Base-by-base conservation (phyloP, 37 sponge, comb jelly and placozoan species). In the Crambe crambe region DNA sequence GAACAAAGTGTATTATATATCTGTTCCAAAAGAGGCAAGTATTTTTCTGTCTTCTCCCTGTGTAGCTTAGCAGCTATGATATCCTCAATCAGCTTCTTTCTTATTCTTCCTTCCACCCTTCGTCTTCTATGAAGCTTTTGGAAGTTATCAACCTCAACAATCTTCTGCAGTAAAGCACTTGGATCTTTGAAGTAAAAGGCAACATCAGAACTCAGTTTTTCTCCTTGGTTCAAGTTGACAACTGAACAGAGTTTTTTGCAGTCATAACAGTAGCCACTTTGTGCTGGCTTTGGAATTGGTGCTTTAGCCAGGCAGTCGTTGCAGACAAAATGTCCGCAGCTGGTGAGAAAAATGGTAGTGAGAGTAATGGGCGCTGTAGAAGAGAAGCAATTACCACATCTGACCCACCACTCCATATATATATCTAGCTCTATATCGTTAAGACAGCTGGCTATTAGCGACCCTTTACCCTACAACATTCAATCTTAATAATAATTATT, bases 341-440 rank as follows among this genome's bases (percentile, higher is more conserved):
- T 60, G 61, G 61, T 60, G 5, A 60, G 61, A 22, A 26, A 60
- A 4, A 60, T 22, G 17, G 61, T n/a, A 5, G 61, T 60, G 25
- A 22, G 17, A 6, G 61, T 60, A 25, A 60, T 9, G 25, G 61
- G 61, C 3, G 61, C 23, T 26, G 23, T 20, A 25, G 23, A 25
- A 3, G 61, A 60, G 61, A 25, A 60, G 17, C 61, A 60, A 22
- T 60, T 20, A 5, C 61, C 61, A 60, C 61, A 60, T 22, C 27
- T 60, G 3, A 60, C 61, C 61, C 61, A 60, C 61, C 61, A 60
- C 61, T 60, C 61, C 61, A 60, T 60, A 47, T 47, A 47, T 47
- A 47, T 47, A 47, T n/a, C n/a, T n/a, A n/a, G 51, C 86, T 72
- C 31, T 90, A 89, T 66, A 67, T 61, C 9, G 90, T 90, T 3